These are phyloP conservation scores for Pedionomus torquatus DNA, from an alignment of 2,113 vertebrate species.

Conservation along the genomic window DNA sequence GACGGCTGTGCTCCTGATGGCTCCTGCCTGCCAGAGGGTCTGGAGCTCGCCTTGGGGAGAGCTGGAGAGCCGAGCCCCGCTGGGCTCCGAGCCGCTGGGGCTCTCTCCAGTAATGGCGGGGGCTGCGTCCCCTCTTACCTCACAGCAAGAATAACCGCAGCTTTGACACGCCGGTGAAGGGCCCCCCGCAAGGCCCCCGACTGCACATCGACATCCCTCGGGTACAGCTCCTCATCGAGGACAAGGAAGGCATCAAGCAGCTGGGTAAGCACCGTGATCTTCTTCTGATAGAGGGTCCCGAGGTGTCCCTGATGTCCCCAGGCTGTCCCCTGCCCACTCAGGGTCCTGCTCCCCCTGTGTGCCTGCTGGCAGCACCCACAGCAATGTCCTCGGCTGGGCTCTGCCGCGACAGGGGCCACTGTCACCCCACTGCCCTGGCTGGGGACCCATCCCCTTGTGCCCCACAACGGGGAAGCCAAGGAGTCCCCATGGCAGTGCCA, in stretches of 20 bases:
- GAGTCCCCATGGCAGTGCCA: fast-evolving
- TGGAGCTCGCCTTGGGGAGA: neutral
- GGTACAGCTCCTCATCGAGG: slow-evolving; percentile 97
- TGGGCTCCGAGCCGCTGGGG: neutral
- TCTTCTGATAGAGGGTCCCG: fast-evolving
- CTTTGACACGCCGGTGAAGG: slow-evolving; percentile 98
- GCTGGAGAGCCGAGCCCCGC: neutral
- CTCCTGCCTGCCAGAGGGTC: neutral
- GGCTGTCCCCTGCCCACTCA: neutral
- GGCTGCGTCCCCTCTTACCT: slow-evolving; percentile 56
- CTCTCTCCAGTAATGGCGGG: neutral
- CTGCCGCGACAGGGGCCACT: neutral
- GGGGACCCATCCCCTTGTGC: fast-evolving
- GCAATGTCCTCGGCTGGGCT: fast-evolving
- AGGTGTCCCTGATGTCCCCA: fast-evolving
- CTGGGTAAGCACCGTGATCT: slow-evolving; percentile 79
- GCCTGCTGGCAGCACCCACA: neutral
- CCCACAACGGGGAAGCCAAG: neutral
- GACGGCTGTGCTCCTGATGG: neutral
- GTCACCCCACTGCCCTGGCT: fast-evolving
- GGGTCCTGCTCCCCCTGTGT: neutral
- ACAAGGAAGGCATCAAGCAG: slow-evolving; percentile 99
- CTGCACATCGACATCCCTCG: slow-evolving; percentile 98
- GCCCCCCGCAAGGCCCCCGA: slow-evolving; percentile 94
- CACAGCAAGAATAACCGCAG: slow-evolving; percentile 98